These are phyloP conservation scores for Pocillopora verrucosa DNA, from an alignment of 64 coral and sea anemone species.

Conservation along the genomic window DNA sequence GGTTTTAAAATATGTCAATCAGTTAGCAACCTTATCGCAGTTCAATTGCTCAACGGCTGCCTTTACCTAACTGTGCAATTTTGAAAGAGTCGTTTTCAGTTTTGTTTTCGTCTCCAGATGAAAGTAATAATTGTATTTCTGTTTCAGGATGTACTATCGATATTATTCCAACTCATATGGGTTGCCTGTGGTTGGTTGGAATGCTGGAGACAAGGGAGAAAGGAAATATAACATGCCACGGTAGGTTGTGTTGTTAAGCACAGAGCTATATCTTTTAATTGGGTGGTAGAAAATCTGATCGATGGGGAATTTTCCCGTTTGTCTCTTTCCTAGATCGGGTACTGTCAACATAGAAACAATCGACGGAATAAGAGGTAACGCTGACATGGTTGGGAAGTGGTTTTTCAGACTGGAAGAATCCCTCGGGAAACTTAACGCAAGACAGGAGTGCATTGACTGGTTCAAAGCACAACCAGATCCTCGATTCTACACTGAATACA, in stretches of 20 bases:
- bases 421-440: not conserved
- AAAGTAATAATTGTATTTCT: not conserved
- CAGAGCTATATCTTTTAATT: too few species aligned
- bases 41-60: too few species aligned
- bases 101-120: too few species aligned
- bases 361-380: conserved; percentile 7
- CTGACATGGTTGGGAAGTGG: conserved; percentile 22
- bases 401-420: conserved; percentile 13
- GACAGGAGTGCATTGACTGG: conserved; percentile 21
- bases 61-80: too few species aligned
- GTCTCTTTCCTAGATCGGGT: conserved; percentile 4
- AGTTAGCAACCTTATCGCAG: too few species aligned
- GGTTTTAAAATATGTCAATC: too few species aligned
- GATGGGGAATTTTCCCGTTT: not conserved
- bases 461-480: conserved; percentile 50
- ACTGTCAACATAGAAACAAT: conserved; percentile 39
- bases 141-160: conserved; percentile 9
- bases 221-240: conserved; percentile 34
- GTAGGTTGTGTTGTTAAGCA: not conserved
- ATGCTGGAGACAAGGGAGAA: conserved; percentile 24
- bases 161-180: conserved; percentile 12
- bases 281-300: too few species aligned
- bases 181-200: conserved; percentile 50
- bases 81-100: too few species aligned
- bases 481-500: conserved; percentile 19